These are phyloP conservation scores for Steatornis caripensis DNA, from an alignment of 2,113 vertebrate species.

Conservation along the genomic window DNA sequence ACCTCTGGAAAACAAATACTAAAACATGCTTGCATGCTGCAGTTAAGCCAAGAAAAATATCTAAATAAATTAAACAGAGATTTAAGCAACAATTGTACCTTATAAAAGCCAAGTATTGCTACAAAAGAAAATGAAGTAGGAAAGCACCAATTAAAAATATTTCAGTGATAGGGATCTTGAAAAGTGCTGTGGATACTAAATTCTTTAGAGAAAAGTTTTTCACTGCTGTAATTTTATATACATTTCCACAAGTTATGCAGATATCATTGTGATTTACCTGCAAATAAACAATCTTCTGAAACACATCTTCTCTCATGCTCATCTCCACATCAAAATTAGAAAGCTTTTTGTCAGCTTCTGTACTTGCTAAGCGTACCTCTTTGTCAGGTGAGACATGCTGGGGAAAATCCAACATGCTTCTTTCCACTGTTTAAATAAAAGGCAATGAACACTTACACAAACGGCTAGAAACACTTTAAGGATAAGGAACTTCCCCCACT, in stretches of 20 bases:
- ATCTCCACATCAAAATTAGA: slow-evolving; percentile 93
- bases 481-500: not conserved
- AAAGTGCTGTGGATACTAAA: not conserved
- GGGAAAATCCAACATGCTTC: slow-evolving; percentile 88
- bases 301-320: slow-evolving; percentile 92
- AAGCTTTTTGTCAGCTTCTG: slow-evolving; percentile 90
- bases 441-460: not conserved
- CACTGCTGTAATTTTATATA: not conserved
- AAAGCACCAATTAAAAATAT: not conserved
- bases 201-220: not conserved
- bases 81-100: not conserved
- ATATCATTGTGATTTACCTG: slow-evolving; percentile 75
- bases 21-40: not conserved
- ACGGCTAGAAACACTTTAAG: not conserved
- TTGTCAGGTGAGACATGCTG: slow-evolving; percentile 85
- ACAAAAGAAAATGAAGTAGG: not conserved
- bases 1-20: not conserved
- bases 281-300: slow-evolving; percentile 82
- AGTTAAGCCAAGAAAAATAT: not conserved
- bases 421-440: slow-evolving; percentile 77
- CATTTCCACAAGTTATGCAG: not conserved
- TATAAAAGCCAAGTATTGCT: not conserved
- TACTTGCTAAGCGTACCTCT: slow-evolving; percentile 88
- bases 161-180: not conserved
- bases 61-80: not conserved